Conservation (phyloP, 2,113 vertebrate species). For the Camelus dromedarius region DNA sequence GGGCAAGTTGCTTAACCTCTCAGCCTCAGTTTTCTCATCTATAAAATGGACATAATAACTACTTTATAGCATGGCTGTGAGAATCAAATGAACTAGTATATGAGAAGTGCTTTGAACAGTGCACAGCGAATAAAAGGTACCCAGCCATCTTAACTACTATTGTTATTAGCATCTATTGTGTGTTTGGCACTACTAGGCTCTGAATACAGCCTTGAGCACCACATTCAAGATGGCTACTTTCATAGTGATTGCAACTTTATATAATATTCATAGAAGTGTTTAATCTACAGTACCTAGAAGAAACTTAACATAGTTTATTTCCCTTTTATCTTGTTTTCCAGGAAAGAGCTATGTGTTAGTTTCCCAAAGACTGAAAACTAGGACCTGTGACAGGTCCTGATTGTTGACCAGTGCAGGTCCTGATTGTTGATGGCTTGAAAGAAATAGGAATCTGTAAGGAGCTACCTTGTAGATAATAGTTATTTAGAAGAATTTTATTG, state of each 20-base stretch:
- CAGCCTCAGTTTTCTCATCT: neutral
- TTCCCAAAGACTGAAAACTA: constrained; percentile 4
- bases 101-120: neutral
- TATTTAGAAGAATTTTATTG: neutral
- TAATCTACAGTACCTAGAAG: neutral
- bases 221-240: neutral
- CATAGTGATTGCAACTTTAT: neutral
- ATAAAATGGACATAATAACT: neutral
- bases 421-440: neutral
- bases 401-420: neutral
- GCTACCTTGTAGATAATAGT: neutral
- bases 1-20: neutral
- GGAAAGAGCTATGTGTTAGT: neutral
- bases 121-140: neutral
- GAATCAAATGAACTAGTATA: neutral
- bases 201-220: neutral
- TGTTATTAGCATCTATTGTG: neutral
- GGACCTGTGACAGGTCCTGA: neutral
- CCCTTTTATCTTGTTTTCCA: neutral
- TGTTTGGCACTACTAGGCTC: neutral
- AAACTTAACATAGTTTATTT: constrained; percentile 11
- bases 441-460: neutral
- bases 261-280: neutral
- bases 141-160: neutral
- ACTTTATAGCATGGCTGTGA: neutral